Evolutionary conservation across 2,888 invertebrate species (phyloP).

Genomic region (Cremastinae sp.): DNA sequence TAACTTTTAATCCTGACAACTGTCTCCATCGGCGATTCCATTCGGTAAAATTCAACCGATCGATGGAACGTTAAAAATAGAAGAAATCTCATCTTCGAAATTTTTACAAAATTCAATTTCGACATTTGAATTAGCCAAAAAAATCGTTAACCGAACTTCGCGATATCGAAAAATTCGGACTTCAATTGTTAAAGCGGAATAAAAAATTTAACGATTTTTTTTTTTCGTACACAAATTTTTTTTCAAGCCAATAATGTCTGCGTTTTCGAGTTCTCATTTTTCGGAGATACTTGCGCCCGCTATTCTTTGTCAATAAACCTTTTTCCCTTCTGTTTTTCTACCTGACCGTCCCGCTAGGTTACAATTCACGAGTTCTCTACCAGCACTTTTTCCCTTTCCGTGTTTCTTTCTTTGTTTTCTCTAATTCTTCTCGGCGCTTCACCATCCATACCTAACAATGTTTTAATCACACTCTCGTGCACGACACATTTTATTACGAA

Average conservation of each 20-base stretch:
- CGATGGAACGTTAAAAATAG: not conserved
- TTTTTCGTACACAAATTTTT: no score
- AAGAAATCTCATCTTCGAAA: not conserved
- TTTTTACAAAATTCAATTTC: no score
- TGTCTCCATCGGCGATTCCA: not conserved
- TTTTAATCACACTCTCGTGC: constrained; percentile 28
- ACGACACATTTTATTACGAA: constrained; percentile 16
- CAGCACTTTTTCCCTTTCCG: not conserved
- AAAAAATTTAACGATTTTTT: no score
- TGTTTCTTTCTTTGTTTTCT: not conserved
- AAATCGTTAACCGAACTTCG: no score
- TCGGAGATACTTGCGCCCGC: no score
- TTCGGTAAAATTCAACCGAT: not conserved
- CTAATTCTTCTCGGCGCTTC: not conserved
- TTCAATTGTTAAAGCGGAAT: no score
- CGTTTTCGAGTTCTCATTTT: no score
- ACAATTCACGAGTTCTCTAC: constrained; percentile 4
- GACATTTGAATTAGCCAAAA: no score
- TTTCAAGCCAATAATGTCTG: no score
- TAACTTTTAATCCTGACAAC: no score
- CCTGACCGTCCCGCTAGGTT: not conserved
- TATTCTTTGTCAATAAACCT: not conserved
- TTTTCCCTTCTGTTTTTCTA: not conserved
- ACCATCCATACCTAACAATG: constrained; percentile 16
- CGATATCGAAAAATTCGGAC: no score